Evolutionary conservation across 2,888 invertebrate species (phyloP), one percentile per base, ranked within the genome.

Genomic region (Morinoia aosen): DNA sequence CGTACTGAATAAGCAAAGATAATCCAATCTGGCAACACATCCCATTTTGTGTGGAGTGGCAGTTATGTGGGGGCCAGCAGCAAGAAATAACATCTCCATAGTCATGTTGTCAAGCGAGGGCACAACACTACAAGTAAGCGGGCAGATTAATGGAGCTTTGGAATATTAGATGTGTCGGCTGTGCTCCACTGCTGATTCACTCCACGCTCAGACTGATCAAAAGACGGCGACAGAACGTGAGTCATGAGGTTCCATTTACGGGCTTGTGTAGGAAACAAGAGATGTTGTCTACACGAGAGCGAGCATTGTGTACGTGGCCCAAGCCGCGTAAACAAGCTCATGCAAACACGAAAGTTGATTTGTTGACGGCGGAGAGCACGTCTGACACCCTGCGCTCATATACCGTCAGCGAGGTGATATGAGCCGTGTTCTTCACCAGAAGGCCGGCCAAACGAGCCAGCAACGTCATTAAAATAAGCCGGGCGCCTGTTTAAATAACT

Each of bases 251-350:
- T 76, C 76, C 76, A 76, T 76, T 76, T 76, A 76, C 76, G 76
- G 76, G 76, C 76, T 76, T 76, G 76, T 76, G 76, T 33, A 76
- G 76, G 76, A 76, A 76, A 76, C 76, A 76, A 76, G 76, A 76
- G 40, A 11, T 39, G 40, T 90, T 48, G 90, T 90, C 40, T 48
- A 48, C 90, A 90, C 90, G 40, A 90, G 14, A 39, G 48, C 39
- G 90, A 90, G 40, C 90, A 48, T 93, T 93, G 93, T 93, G 93
- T 93, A 93, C 57, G 93, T 25, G 57, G 33, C 57, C 57, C 93
- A 33, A 14, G 93, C n/a, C 56, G 57, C 93, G 14, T 93, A 93
- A 93, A 93, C 93, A 93, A 93, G 58, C 93, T 40, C 90, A 90
- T 39, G 90, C 48, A 90, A 90, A 90, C 90, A 90, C 39, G 90